Base-by-base conservation (phyloP, 2,797 vertebrate genomes). In the Distichodus sexfasciatus region DNA sequence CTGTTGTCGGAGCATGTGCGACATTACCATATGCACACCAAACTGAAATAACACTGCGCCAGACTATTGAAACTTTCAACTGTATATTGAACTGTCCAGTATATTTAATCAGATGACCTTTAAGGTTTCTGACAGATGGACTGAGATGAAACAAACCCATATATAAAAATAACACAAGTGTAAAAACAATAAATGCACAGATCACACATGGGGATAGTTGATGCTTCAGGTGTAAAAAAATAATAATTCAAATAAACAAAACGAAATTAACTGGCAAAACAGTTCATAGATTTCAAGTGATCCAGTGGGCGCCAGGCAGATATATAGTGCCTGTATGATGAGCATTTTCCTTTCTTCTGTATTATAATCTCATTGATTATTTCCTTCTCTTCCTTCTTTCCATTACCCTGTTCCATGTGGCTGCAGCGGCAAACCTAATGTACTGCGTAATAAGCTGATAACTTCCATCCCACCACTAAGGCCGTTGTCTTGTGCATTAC, bases 131-230 rank as follows among this genome's bases (percentile, higher is more conserved):
- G 12, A 14, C n/a, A n/a, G n/a, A n/a, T n/a, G n/a, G n/a, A n/a
- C n/a, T n/a, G n/a, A n/a, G n/a, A n/a, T n/a, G n/a, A n/a, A n/a
- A 40, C 0, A 0, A 65, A 26, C 31, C 41, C 55, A 64, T 64
- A 19, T 26, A 14, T n/a, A 15, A 24, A 76, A 74, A 74, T 74
- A 62, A 17, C 21, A 17, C 23, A 35, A 17, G 23, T 23, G 26
- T 51, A 59, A 38, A 43, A 71, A 51, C 24, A 54, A 53, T 35
- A 53, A 54, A 43, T 33, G 1, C 24, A 40, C 3, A 28, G 3
- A 28, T 0, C 15, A 48, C 9, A 36, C 4, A 26, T 57, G 24
- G 15, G 36, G n/a, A 65, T 73, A 6, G 8, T 9, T 26, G 63
- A 9, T n/a, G 12, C 72, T 33, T 28, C 3, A 12, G 1, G 19